phyloP scores from a whole-genome alignment of 2,888 invertebrate genomes.

The Asteroscopus sphinx region DNA sequence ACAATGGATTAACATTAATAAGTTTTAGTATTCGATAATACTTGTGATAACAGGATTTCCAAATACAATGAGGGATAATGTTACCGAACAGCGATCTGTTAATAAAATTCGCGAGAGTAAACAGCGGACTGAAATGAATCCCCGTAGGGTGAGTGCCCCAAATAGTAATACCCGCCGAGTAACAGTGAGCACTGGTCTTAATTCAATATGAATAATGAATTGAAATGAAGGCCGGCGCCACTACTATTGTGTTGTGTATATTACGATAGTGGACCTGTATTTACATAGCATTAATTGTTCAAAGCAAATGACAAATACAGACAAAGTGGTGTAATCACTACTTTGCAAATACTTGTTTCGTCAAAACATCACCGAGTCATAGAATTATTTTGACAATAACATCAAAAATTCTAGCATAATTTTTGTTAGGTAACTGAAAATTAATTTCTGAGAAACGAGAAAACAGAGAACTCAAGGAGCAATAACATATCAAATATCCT shows the following conservation, averaged over 20 bases:
- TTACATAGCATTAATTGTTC: conserved; percentile 25
- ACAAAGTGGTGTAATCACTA: conserved; percentile 6
- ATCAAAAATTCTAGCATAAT: not conserved
- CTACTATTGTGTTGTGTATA: conserved; percentile 34
- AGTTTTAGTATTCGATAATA: conserved; percentile 5
- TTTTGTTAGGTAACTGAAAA: not conserved
- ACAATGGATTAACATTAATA: conserved; percentile 10
- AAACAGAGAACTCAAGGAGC: not conserved
- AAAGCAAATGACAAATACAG: conserved; percentile 20
- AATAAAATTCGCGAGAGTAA: conserved; percentile 40
- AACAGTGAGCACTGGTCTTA: conserved; percentile 49
- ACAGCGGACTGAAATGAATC: conserved; percentile 33
- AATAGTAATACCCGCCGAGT: conserved; percentile 46
- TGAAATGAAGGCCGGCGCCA: conserved; percentile 46
- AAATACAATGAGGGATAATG: conserved; percentile 27
- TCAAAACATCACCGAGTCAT: not conserved
- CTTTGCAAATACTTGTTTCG: not conserved
- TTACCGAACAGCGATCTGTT: conserved; percentile 20
- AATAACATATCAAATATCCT: not conserved
- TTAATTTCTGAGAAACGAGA: not conserved
- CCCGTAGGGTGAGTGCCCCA: conserved; percentile 38
- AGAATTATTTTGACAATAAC: conserved; percentile 11
- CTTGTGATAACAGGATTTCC: conserved; percentile 11
- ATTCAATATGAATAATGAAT: conserved; percentile 67
- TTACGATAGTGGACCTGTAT: conserved; percentile 28